phyloP scores from a whole-genome alignment of 2,113 vertebrate genomes.

The Fukomys damarensis region DNA sequence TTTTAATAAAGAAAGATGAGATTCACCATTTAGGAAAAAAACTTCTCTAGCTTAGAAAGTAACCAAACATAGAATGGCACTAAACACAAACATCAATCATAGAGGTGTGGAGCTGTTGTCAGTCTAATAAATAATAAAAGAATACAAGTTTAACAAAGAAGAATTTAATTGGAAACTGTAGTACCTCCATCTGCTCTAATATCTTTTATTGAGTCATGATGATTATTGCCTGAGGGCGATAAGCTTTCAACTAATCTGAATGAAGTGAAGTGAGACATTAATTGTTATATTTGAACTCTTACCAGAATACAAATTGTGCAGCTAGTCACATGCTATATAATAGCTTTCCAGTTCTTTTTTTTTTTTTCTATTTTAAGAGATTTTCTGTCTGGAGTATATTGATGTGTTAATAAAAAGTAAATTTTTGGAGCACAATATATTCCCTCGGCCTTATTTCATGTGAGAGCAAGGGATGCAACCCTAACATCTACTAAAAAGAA shows the following conservation, averaged over 20 bases:
- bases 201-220: constrained; percentile 70
- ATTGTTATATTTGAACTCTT: constrained; percentile 68
- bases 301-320: constrained; percentile 59
- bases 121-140: constrained; percentile 61
- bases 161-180: constrained; percentile 68
- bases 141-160: constrained; percentile 69
- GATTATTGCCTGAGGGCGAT: constrained; percentile 70
- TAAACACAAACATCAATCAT: constrained; percentile 43
- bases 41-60: neutral
- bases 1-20: constrained; percentile 39
- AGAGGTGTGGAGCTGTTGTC: neutral
- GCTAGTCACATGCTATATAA: neutral
- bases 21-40: constrained; percentile 19
- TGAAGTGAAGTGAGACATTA: constrained; percentile 69
- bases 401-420: constrained; percentile 12
- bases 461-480: neutral
- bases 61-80: neutral
- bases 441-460: neutral
- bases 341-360: neutral
- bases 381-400: neutral
- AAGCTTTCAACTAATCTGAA: constrained; percentile 63
- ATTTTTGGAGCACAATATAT: constrained; percentile 11
- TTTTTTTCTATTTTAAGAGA: constrained; percentile 31
- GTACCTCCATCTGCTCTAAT: constrained; percentile 63
- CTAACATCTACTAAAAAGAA: neutral